Conservation (phyloP, 2,888 invertebrate species). For the Pasiphila rectangulata region DNA sequence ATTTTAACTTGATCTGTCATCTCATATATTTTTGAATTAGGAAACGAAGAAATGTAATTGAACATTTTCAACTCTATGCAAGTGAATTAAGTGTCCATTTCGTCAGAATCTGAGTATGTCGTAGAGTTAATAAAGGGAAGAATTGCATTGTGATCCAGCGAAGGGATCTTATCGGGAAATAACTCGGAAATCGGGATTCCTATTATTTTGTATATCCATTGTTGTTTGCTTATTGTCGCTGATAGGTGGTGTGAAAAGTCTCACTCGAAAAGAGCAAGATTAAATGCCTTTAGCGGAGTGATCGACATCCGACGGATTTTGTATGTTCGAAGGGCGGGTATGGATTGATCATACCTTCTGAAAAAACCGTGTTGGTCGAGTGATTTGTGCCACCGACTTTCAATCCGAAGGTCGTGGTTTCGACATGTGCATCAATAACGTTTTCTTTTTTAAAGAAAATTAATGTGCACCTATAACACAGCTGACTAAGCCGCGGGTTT, state of each 20-base stretch:
- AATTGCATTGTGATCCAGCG: constrained; percentile 33
- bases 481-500: too few species aligned
- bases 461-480: too few species aligned
- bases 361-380: too few species aligned
- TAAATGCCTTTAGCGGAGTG: not conserved
- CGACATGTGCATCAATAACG: too few species aligned
- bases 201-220: constrained; percentile 33
- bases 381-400: too few species aligned
- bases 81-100: constrained; percentile 32
- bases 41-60: not conserved
- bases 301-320: too few species aligned
- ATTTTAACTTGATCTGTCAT: too few species aligned
- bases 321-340: too few species aligned
- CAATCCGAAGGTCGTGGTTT: too few species aligned
- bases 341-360: too few species aligned
- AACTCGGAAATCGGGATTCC: constrained; percentile 54
- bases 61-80: constrained; percentile 22
- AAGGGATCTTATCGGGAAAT: constrained; percentile 51
- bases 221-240: constrained; percentile 27
- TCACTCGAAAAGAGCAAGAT: not conserved
- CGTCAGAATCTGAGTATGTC: not conserved
- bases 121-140: constrained; percentile 5
- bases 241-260: constrained; percentile 8
- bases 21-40: not conserved
- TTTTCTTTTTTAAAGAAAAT: too few species aligned